Evolutionary conservation across 2,888 invertebrate genomes (phyloP).

Genomic region (Callinectes sapidus): DNA sequence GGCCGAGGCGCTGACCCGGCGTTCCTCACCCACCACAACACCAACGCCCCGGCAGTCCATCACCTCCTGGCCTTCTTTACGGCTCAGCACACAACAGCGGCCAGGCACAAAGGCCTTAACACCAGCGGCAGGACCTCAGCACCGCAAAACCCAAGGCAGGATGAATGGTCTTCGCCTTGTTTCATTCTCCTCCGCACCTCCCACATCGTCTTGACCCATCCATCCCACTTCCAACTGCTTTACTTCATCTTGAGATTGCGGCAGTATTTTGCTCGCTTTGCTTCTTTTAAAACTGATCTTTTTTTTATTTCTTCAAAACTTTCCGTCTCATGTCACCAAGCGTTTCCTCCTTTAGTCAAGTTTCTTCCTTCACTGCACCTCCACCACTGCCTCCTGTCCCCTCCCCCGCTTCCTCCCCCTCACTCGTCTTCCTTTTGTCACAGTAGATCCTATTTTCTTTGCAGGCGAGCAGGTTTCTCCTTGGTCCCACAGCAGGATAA

Average conservation of each 20-base stretch:
- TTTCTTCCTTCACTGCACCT: neutral
- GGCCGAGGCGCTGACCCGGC: neutral
- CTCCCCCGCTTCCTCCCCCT: neutral
- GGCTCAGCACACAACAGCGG: slow-evolving; percentile 21
- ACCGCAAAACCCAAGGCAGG: slow-evolving; percentile 31
- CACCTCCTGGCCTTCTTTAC: slow-evolving; percentile 18
- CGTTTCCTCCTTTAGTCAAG: neutral
- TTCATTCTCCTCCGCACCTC: neutral
- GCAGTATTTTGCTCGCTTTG: neutral
- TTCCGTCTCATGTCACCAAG: neutral
- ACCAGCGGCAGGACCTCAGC: slow-evolving; percentile 42
- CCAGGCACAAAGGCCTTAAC: slow-evolving; percentile 43
- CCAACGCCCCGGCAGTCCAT: neutral
- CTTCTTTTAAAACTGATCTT: neutral
- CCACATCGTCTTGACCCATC: neutral
- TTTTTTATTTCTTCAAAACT: neutral
- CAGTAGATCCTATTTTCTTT: slow-evolving; percentile 41
- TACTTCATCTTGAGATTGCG: neutral
- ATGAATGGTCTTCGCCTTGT: slow-evolving; percentile 19
- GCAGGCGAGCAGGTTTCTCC: slow-evolving; percentile 55
- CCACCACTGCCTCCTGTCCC: neutral
- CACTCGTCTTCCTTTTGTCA: slow-evolving; percentile 40
- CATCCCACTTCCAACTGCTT: neutral
- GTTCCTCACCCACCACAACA: slow-evolving; percentile 18
- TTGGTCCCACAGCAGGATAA: slow-evolving; percentile 52